Evolutionary conservation across 2,888 invertebrate species (phyloP).

Genomic region (Pecten maximus): DNA sequence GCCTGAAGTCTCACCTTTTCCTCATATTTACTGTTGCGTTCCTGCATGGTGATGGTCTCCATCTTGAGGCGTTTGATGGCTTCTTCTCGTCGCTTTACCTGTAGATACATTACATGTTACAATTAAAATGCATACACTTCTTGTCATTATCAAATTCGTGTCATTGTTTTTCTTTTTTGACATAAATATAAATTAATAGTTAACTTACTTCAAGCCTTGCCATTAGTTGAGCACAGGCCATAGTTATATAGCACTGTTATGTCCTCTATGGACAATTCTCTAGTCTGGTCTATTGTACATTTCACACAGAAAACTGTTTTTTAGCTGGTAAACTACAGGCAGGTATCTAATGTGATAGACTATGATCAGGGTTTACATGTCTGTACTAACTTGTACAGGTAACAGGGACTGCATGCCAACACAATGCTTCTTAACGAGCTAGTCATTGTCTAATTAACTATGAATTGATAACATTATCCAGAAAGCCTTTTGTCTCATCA

Average conservation of each 20-base stretch:
- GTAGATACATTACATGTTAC: conserved; percentile 13
- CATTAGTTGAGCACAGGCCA: neutral
- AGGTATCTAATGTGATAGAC: neutral
- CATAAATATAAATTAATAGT: neutral
- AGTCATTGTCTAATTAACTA: neutral
- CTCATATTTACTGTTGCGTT: conserved; percentile 76
- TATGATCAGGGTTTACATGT: neutral
- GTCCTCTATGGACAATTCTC: neutral
- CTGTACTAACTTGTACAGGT: neutral
- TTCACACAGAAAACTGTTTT: neutral
- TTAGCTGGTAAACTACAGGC: neutral
- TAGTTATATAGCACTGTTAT: neutral
- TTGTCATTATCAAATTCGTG: too few species aligned
- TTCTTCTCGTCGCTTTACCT: conserved; percentile 80
- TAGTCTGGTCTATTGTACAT: neutral
- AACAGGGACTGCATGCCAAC: neutral
- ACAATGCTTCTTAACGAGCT: neutral
- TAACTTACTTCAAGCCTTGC: neutral
- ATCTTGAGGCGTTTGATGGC: conserved; percentile 77
- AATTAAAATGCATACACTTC: neutral
- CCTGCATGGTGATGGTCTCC: conserved; percentile 76
- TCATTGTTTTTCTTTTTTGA: neutral
- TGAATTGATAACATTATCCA: neutral
- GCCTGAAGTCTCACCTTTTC: conserved; percentile 73
- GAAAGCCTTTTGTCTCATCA: neutral